Percentiles rank a stretch among this genome's conserved stretches.
These are phyloP conservation scores for Drosophila leontia DNA, from an alignment of 1,140 invertebrate genomes.

Conservation along the genomic window DNA sequence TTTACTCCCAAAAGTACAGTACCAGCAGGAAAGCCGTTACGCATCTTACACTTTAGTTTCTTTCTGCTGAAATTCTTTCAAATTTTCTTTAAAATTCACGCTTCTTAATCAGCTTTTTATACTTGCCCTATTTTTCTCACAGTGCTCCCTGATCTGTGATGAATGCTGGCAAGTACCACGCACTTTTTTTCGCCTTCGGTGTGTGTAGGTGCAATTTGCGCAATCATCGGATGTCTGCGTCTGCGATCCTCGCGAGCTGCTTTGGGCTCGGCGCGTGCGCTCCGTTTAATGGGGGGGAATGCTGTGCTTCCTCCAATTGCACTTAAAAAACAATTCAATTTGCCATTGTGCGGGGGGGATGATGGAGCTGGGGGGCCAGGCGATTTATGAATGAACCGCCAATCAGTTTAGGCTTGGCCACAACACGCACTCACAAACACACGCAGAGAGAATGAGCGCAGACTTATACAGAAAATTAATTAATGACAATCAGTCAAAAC, in stretches of 20 bases:
- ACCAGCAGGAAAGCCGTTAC: neutral
- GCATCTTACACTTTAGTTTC: neutral
- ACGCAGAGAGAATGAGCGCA: neutral
- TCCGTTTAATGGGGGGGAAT: constrained; percentile 68
- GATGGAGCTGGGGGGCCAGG: constrained; percentile 2
- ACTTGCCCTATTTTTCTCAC: neutral
- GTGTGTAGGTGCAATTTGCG: constrained; percentile 83
- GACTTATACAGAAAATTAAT: constrained; percentile 72
- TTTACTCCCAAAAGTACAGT: no score
- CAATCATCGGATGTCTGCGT: constrained; percentile 69
- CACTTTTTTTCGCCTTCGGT: constrained; percentile 60
- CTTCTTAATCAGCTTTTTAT: neutral
- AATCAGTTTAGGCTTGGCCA: constrained; percentile 59
- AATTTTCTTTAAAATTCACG: neutral
- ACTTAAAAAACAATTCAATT: constrained; percentile 83
- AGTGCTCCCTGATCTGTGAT: constrained; percentile 68
- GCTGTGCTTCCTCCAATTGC: constrained; percentile 58
- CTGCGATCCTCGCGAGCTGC: constrained; percentile 34
- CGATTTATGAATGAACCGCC: constrained; percentile 78
- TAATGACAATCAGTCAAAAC: constrained; percentile 82
- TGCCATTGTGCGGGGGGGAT: constrained; percentile 45
- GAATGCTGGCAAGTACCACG: constrained; percentile 79
- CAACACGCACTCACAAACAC: constrained; percentile 20
- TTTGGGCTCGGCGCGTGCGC: constrained; percentile 69
- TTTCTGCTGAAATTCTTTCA: no score